phyloP scores from a whole-genome alignment of 2,113 vertebrate genomes.

The Plecturocebus donacophilus region DNA sequence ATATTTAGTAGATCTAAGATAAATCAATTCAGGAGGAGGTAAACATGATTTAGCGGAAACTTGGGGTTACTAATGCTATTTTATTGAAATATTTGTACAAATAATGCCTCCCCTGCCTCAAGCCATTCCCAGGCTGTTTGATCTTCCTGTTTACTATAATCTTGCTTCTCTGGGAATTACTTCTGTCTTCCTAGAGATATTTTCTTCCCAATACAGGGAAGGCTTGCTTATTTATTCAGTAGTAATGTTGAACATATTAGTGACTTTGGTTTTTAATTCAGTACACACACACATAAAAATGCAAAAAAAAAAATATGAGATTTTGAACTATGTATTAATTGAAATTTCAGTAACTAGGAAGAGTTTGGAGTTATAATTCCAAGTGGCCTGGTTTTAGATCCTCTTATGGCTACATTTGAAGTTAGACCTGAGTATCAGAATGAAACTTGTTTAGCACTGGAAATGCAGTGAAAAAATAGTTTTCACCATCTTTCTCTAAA shows the following conservation, averaged over 20 bases:
- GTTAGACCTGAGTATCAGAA: not conserved
- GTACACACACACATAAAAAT: not conserved
- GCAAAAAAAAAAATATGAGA: not conserved
- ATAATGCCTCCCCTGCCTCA: constrained; percentile 58
- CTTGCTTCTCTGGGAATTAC: constrained; percentile 83
- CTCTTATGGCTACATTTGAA: constrained; percentile 36
- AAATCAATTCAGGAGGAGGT: constrained; percentile 60
- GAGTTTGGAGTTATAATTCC: constrained; percentile 30
- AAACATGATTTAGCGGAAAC: constrained; percentile 70
- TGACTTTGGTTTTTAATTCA: not conserved
- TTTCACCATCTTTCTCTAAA: constrained; percentile 20
- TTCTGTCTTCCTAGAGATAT: constrained; percentile 66
- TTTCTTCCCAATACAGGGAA: constrained; percentile 69
- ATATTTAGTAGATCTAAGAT: not conserved
- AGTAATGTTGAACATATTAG: not conserved
- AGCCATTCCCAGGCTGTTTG: constrained; percentile 63
- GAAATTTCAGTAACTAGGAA: constrained; percentile 28
- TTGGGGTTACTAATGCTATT: constrained; percentile 77
- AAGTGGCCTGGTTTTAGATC: constrained; percentile 25
- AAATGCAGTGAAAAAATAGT: not conserved
- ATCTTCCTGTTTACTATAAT: constrained; percentile 84
- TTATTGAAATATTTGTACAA: constrained; percentile 73
- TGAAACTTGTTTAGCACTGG: constrained; percentile 15
- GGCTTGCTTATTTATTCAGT: constrained; percentile 69
- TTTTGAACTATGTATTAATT: not conserved